A percentile compares a stretch with the other conserved stretches of the same genome.
Evolutionary conservation across 2,113 vertebrate species (phyloP).

Genomic region (Hippocampus barbouri): DNA sequence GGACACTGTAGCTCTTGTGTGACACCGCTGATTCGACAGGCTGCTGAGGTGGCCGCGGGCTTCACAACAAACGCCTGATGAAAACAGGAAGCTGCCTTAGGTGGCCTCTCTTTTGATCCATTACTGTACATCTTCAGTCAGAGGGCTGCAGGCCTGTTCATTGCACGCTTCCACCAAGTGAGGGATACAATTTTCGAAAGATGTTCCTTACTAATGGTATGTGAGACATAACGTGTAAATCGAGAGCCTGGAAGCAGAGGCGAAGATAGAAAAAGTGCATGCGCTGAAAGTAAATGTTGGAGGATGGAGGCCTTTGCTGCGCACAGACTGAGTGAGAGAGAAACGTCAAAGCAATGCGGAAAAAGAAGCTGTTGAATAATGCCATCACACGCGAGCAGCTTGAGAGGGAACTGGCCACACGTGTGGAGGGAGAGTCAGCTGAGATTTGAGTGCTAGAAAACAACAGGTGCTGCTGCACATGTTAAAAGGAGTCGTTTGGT

Average conservation of each 20-base stretch:
- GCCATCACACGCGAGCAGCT: constrained; percentile 54
- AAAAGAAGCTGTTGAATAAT: constrained; percentile 36
- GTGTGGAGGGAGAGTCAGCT: constrained; percentile 45
- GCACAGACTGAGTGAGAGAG: constrained; percentile 25
- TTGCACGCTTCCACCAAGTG: constrained; percentile 28
- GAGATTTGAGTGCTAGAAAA: constrained; percentile 38
- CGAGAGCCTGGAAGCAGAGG: constrained; percentile 13
- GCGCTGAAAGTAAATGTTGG: constrained; percentile 24
- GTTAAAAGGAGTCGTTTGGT: constrained; percentile 16
- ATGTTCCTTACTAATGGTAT: constrained; percentile 26
- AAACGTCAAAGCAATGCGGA: constrained; percentile 30
- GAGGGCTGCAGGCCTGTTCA: constrained; percentile 32
- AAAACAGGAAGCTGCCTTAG: constrained; percentile 21
- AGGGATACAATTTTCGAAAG: constrained; percentile 39
- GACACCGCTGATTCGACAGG: constrained; percentile 31
- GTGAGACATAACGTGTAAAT: constrained; percentile 26
- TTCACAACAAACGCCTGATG: constrained; percentile 33
- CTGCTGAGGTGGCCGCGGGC: constrained; percentile 28
- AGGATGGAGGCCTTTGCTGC: constrained; percentile 12
- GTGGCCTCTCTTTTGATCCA: constrained; percentile 18
- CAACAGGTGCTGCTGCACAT: constrained; percentile 15
- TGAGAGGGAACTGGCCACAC: constrained; percentile 48
- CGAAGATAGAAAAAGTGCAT: constrained; percentile 19
- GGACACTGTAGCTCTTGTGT: constrained; percentile 10
- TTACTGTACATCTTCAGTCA: constrained; percentile 47